Evolutionary conservation across 1,140 invertebrate genomes (phyloP), one percentile per base, ranked within the genome.

Genomic region (Drosophila nigromelanica): DNA sequence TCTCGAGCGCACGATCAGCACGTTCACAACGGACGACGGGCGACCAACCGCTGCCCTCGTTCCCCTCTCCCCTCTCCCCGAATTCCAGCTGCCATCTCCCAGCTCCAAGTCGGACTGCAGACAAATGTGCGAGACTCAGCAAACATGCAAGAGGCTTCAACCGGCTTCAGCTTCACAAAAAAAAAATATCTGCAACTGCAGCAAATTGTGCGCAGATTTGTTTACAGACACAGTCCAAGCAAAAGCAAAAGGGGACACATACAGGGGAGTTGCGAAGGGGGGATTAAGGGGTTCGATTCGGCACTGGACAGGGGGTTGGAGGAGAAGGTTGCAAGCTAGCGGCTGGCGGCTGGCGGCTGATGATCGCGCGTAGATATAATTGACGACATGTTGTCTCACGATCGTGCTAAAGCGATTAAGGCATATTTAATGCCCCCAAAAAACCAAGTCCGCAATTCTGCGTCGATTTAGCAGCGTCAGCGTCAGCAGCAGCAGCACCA

Each of bases 381-480:
- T 90, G 86, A 90, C 86, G 86, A 86, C 86, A 82, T 90, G 86
- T 90, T 90, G 82, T 87, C 82, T 87, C 78, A 86, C 86, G 81
- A 90, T 90, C 86, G 86, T 90, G 86, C 86, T 86, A 90, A 90
- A 90, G 76, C 81, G 86, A 90, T 90, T 90, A 90, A 82, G 75
- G 81, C 87, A 61, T 78, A 89, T 85, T 89, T 87, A 85, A 80
- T 89, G 86, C 64, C 56, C 18, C 33, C 43, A 70, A 56, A 70
- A 56, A 40, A 4, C 24, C n/a, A n/a, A 11, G 27, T 5, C 39
- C 7, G 21, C 21, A 56, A 47, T 52, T 63, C 24, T 43, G 33
- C 37, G 43, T 35, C 35, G 50, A 37, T 42, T 50, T 14, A 52
- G 52, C 30, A 56, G 52, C 63, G 35, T n/a, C 39, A 39, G 52